Conservation (phyloP, 2,888 invertebrate species). For the Odontocolon sp. region DNA sequence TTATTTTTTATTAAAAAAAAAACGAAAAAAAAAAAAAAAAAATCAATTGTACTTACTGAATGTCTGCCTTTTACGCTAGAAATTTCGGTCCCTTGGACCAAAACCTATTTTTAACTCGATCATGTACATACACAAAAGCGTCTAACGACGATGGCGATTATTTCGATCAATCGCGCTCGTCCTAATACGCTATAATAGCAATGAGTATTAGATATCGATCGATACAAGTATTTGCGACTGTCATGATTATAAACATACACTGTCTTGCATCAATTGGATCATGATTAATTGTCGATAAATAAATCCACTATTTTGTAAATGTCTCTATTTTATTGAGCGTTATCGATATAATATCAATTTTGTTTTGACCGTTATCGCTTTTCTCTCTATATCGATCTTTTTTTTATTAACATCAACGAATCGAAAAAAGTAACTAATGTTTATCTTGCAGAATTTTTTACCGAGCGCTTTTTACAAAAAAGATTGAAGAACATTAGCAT, state of each 20-base stretch:
- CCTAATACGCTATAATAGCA: constrained; percentile 49
- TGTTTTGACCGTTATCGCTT: no score
- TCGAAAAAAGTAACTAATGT: no score
- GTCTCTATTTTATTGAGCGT: constrained; percentile 30
- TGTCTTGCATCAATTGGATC: constrained; percentile 69
- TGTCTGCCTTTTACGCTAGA: constrained; percentile 59
- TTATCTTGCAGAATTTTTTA: no score
- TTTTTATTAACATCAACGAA: no score
- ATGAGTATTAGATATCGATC: constrained; percentile 63
- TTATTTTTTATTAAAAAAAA: constrained; percentile 42
- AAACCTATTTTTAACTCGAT: constrained; percentile 59
- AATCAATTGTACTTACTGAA: constrained; percentile 55
- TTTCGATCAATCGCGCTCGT: constrained; percentile 23
- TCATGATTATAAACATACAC: constrained; percentile 67
- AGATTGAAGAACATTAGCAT: no score
- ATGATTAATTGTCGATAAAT: constrained; percentile 73
- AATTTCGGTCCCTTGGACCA: constrained; percentile 58
- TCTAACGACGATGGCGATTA: constrained; percentile 57
- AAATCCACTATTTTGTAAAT: constrained; percentile 62
- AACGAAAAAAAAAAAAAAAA: constrained; percentile 41
- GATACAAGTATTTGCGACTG: constrained; percentile 67
- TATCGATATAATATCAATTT: no score
- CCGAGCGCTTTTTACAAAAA: no score
- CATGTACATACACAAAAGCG: constrained; percentile 66
- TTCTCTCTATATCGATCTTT: no score